These are phyloP conservation scores for Andricus curvator DNA, from an alignment of 2,888 invertebrate genomes.

Conservation along the genomic window DNA sequence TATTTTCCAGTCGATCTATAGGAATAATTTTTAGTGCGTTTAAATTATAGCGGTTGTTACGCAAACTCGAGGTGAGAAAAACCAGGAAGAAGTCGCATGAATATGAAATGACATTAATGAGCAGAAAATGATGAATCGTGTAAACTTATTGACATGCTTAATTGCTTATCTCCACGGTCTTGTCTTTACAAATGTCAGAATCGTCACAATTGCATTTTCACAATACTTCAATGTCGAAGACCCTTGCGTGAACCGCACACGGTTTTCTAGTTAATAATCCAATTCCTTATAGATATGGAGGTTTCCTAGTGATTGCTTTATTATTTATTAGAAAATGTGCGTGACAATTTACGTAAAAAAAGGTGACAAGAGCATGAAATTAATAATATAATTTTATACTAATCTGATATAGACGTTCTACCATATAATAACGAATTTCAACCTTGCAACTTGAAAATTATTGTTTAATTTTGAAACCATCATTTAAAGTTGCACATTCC, in stretches of 20 bases:
- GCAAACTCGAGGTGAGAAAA: neutral
- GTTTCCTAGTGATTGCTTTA: neutral
- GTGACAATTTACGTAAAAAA: neutral
- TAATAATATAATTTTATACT: too few relatives aligned
- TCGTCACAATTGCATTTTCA: slow-evolving; percentile 2
- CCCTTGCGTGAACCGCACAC: neutral
- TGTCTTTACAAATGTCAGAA: neutral
- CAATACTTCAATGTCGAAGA: slow-evolving; percentile 1
- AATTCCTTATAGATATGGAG: neutral
- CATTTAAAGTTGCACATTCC: too few relatives aligned
- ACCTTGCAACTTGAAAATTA: too few relatives aligned
- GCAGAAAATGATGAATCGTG: neutral
- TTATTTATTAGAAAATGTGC: neutral
- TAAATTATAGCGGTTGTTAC: neutral
- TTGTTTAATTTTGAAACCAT: too few relatives aligned
- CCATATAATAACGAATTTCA: too few relatives aligned
- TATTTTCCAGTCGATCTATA: neutral
- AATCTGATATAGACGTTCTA: too few relatives aligned
- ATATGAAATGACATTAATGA: neutral
- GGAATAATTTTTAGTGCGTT: neutral
- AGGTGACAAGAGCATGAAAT: too few relatives aligned
- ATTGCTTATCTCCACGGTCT: neutral
- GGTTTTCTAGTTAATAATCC: slow-evolving; percentile 8
- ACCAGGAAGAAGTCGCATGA: neutral
- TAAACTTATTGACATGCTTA: slow-evolving; percentile 24